Evolutionary conservation across 2,797 vertebrate genomes (phyloP).

Genomic region (Telmatherina bonti): DNA sequence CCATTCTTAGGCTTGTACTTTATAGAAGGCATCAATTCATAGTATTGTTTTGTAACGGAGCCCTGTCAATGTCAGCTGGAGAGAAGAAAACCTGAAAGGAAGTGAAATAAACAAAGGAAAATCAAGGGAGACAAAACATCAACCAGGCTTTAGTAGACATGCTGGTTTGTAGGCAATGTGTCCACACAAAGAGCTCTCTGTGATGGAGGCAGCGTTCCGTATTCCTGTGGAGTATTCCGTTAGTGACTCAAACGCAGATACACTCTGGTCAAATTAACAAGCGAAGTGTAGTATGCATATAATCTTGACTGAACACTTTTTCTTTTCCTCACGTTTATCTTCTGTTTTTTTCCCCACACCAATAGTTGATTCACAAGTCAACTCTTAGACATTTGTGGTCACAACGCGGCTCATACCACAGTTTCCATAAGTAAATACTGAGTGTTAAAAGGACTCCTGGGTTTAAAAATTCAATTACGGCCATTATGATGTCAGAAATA

Average conservation of each 20-base stretch:
- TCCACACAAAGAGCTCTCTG: conserved; percentile 79
- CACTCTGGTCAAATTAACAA: conserved; percentile 34
- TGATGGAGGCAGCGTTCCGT: conserved; percentile 68
- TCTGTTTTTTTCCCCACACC: conserved; percentile 13
- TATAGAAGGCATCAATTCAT: conserved; percentile 8
- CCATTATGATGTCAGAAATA: background rate
- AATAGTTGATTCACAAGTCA: background rate
- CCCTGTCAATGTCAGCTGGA: conserved; percentile 67
- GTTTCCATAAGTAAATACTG: background rate
- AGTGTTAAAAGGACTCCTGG: background rate
- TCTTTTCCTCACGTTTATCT: background rate
- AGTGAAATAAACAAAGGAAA: conserved; percentile 72
- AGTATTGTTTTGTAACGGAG: conserved; percentile 13
- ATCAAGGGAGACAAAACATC: conserved; percentile 65
- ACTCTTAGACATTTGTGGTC: background rate
- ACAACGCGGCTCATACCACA: background rate
- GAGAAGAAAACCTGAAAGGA: conserved; percentile 66
- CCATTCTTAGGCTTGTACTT: conserved; percentile 3
- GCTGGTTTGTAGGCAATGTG: conserved; percentile 56
- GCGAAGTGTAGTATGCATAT: conserved; percentile 11
- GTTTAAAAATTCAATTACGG: background rate
- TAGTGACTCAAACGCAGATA: conserved; percentile 37
- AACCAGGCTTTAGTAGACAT: conserved; percentile 57
- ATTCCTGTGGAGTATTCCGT: conserved; percentile 76
- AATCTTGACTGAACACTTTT: background rate